Conservation (phyloP, 2,888 invertebrate genomes). For the Tupiocoris notatus region DNA sequence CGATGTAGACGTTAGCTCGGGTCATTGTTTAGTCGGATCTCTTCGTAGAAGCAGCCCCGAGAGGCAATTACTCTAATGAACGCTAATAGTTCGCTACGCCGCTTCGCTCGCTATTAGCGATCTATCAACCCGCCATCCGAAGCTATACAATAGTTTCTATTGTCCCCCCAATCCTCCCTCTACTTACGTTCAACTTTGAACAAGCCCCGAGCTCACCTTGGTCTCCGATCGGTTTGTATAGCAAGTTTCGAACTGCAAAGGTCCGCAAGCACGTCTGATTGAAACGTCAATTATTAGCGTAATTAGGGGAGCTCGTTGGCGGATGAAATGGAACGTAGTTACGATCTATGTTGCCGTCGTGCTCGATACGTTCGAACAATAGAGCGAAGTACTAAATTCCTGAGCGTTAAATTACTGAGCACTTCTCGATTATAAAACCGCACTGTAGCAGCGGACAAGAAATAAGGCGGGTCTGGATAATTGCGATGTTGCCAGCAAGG, state of each 20-base stretch:
- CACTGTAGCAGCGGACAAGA: no score
- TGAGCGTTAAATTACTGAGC: no score
- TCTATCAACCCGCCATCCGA: conserved; percentile 34
- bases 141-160: conserved; percentile 36
- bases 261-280: background rate
- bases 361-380: no score
- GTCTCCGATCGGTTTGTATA: no score
- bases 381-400: no score
- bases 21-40: background rate
- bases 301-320: background rate
- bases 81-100: conserved; percentile 30
- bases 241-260: background rate
- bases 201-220: background rate
- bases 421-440: no score
- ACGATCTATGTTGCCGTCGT: background rate
- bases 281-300: background rate
- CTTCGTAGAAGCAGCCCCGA: background rate
- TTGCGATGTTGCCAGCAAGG: no score
- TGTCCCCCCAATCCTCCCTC: conserved; percentile 14
- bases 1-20: background rate
- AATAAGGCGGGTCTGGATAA: no score
- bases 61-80: conserved; percentile 40
- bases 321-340: background rate
- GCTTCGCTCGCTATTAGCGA: conserved; percentile 31
- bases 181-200: conserved; percentile 16